A percentile compares a stretch with the other conserved stretches of the same genome.
Conservation (phyloP, 2,113 vertebrate species). For the Microtus ochrogaster region DNA sequence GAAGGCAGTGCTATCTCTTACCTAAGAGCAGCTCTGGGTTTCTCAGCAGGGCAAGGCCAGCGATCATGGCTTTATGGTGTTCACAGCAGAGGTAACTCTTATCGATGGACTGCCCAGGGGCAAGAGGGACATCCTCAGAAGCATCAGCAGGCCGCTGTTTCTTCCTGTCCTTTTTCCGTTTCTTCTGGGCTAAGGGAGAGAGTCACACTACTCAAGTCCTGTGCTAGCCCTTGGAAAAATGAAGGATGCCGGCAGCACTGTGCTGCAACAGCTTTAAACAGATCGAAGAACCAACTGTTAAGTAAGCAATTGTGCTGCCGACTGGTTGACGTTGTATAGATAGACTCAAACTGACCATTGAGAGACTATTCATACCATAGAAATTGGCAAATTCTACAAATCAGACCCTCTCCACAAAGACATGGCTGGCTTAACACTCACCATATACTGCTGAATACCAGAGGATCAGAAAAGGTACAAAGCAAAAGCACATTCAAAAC, state of each 20-base stretch:
- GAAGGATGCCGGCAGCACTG: neutral
- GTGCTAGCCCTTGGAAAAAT: neutral
- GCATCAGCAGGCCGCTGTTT: constrained; percentile 82
- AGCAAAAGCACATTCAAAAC: neutral
- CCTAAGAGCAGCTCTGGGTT: constrained; percentile 82
- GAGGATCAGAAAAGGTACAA: neutral
- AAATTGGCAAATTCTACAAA: constrained; percentile 6
- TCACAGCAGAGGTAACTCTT: constrained; percentile 95
- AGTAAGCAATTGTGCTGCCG: neutral
- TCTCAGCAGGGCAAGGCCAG: constrained; percentile 91
- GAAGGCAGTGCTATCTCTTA: neutral
- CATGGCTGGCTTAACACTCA: neutral
- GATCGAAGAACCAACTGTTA: neutral
- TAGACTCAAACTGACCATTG: neutral
- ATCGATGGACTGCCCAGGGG: constrained; percentile 85
- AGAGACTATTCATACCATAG: neutral
- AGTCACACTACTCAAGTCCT: neutral
- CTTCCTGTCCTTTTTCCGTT: constrained; percentile 91
- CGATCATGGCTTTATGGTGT: constrained; percentile 97
- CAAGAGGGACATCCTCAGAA: constrained; percentile 8
- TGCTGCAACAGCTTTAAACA: neutral
- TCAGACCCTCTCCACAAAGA: neutral
- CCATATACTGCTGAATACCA: neutral
- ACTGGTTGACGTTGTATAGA: neutral
- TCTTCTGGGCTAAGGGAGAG: constrained; percentile 88